Base-by-base conservation (phyloP, 2,888 invertebrate species). In the Eupithecia subumbrata region DNA sequence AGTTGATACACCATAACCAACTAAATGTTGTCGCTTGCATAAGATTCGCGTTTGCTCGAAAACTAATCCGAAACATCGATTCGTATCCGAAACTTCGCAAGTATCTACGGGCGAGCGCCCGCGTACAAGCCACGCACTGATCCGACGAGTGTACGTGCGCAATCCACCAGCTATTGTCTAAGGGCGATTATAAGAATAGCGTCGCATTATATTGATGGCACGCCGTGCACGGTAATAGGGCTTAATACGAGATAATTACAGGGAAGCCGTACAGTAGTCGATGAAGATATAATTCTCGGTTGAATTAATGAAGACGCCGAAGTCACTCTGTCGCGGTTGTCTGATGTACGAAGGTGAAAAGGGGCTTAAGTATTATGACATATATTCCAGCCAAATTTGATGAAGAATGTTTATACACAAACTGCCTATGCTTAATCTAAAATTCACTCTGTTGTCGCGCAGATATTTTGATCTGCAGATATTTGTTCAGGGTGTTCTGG, bases 161-260 rank as follows among this genome's bases (percentile, higher is more conserved):
- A 89, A 90, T 87, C 84, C 83, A 76, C 83, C 82, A 79, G 87
- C 84, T 85, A 90, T 91, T 92, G 91, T 91, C 90, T 91, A 87
- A 86, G 85, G 82, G 76, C 87, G 88, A 90, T 93, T 92, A 93
- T 89, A 86, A 86, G 86, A 91, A 92, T 89, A 87, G 86, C 85
- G 84, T 83, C 85, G 87, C 86, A 93, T 93, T 92, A 92, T 88
- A 89, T 85, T 90, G 89, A 93, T 93, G 86, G 90, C 83, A 80
- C 85, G 83, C 88, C 88, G 84, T 91, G 88, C 83, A 84, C 86
- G 85, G 88, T 92, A 92, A 93, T 92, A 89, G 88, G 85, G 82
- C 84, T 82, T 92, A 92, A 93, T 92, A 89, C 84, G 83, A 84
- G 83, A 87, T 93, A 93, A 93, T 94, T 92, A 91, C 86, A 91